Evolutionary conservation across 1,140 invertebrate genomes (phyloP), one percentile per base, ranked within the genome.

Genomic region (Zophobas atratus): DNA sequence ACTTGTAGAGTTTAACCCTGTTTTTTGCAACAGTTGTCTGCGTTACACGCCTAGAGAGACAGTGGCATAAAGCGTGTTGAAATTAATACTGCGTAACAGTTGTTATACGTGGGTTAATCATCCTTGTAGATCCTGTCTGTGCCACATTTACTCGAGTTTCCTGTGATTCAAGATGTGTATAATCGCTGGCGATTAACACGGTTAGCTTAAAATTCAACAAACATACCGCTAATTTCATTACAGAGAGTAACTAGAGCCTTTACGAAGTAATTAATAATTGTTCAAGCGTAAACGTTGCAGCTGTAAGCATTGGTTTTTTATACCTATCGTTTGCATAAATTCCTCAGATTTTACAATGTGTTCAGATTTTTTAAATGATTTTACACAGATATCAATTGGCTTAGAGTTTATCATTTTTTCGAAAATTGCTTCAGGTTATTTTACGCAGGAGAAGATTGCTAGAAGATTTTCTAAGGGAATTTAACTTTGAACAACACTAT

Each of bases 201-300:
- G 56, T 60, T 60, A 60, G 56, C 56, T 60, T 60, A 60, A 60
- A 60, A 60, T 60, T 60, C 56, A 60, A 60, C 56, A 60, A 60
- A 60, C 56, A 60, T 36, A 60, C 56, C 56, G 8, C 56, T 60
- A 60, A 60, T 60, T 60, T 60, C 34, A 60, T 60, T 60, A 60
- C 32, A 36, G 56, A 60, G 38, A 46, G 20, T 20, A 20, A 20
- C 20, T 20, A 20, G 20, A 20, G 20, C 20, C 20, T 20, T 20
- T 20, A 20, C 20, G 20, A 20, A 20, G 20, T 20, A 20, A 20
- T 20, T 20, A 20, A 20, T 20, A 20, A 20, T 20, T 20, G 20
- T 20, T 20, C 20, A 20, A 20, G 20, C 20, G 20, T 20, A 20
- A 20, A 20, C 20, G 20, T 20, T 20, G 20, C 20, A 20, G 20